phyloP scores from a whole-genome alignment of 2,888 invertebrate genomes.

The Alcis repandata region DNA sequence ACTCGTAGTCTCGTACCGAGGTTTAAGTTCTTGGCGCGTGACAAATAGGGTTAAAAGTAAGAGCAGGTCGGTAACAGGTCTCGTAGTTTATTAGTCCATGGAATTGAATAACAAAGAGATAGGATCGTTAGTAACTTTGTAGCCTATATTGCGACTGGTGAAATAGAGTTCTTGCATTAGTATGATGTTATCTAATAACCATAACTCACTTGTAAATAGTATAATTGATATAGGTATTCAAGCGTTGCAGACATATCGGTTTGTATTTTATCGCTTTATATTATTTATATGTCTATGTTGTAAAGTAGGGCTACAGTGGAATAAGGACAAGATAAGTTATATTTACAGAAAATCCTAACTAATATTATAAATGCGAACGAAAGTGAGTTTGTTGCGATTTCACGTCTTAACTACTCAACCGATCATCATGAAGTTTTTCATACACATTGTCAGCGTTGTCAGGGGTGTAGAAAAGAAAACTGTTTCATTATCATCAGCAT shows the following conservation, averaged over 20 bases:
- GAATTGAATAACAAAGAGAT: constrained; percentile 14
- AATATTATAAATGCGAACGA: no score
- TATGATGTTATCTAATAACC: constrained; percentile 16
- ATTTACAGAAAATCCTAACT: no score
- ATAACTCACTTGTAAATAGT: constrained; percentile 17
- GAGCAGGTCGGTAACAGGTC: not conserved
- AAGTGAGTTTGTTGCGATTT: no score
- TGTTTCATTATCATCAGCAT: no score
- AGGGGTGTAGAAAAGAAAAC: no score
- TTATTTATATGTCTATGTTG: not conserved
- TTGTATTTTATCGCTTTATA: not conserved
- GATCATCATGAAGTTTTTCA: no score
- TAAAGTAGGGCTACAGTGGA: no score
- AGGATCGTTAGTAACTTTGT: constrained; percentile 21
- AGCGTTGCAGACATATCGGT: not conserved
- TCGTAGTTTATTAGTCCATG: not conserved
- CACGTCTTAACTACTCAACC: no score
- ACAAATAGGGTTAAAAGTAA: not conserved
- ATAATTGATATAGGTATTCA: constrained; percentile 8
- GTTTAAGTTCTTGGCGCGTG: no score
- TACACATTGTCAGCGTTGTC: no score
- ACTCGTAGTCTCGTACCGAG: no score
- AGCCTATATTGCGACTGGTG: constrained; percentile 15
- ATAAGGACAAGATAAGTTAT: no score
- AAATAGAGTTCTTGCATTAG: constrained; percentile 1